Percentiles rank a stretch among this genome's conserved stretches.
These are phyloP conservation scores for Tipula unca DNA, from an alignment of 2,888 invertebrate species.

Conservation along the genomic window DNA sequence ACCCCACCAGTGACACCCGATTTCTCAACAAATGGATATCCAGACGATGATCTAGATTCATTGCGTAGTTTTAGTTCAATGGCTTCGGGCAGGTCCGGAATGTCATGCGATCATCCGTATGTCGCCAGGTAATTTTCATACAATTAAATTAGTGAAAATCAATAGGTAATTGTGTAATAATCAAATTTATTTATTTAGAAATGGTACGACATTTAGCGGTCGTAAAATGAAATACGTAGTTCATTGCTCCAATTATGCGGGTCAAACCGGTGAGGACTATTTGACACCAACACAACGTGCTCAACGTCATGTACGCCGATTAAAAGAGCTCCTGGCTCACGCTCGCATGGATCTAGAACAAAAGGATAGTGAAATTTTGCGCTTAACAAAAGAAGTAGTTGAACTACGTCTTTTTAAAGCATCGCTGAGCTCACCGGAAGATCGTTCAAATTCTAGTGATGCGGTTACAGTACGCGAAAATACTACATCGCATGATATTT, in stretches of 20 bases:
- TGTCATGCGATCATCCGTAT: slow-evolving; percentile 67
- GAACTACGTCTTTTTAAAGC: slow-evolving; percentile 73
- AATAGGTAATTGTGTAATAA: not conserved
- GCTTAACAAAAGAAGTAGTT: slow-evolving; percentile 67
- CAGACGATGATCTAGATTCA: slow-evolving; percentile 66
- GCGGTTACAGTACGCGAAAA: slow-evolving; percentile 66
- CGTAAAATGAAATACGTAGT: slow-evolving; percentile 70
- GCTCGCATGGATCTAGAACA: slow-evolving; percentile 69
- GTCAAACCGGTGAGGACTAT: slow-evolving; percentile 71
- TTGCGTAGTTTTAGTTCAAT: slow-evolving; percentile 70
- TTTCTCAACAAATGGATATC: slow-evolving; percentile 43
- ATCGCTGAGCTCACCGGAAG: slow-evolving; percentile 68
- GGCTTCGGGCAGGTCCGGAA: slow-evolving; percentile 63
- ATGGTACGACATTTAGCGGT: slow-evolving; percentile 62
- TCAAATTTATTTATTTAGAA: slow-evolving; percentile 37
- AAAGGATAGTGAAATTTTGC: slow-evolving; percentile 68
- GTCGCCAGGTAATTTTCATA: slow-evolving; percentile 54
- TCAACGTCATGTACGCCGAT: slow-evolving; percentile 66
- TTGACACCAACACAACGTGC: slow-evolving; percentile 83
- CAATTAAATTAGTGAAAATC: slow-evolving; percentile 21
- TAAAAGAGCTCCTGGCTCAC: slow-evolving; percentile 61
- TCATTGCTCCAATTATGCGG: slow-evolving; percentile 73
- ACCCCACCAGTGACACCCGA: slow-evolving; percentile 56
- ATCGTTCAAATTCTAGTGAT: slow-evolving; percentile 69
- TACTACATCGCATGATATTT: slow-evolving; percentile 47